Base-by-base conservation (phyloP, 2,113 vertebrate genomes). In the Lophius piscatorius region DNA sequence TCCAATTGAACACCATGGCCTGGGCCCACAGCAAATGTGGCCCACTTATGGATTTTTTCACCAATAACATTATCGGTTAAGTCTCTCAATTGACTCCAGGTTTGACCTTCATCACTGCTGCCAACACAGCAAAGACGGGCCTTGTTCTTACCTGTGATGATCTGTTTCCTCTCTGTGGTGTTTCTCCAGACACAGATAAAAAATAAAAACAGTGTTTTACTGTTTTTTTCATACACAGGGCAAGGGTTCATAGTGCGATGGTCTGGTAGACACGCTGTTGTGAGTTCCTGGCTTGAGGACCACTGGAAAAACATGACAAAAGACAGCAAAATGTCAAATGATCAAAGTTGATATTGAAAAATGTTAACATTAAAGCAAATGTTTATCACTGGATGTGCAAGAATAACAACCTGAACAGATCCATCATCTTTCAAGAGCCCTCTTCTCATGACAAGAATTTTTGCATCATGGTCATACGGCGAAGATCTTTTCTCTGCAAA, bases 1-100 rank as follows among this genome's bases (percentile, higher is more conserved):
- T 65, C 62, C 54, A 94, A 73, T 78, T 96, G 95, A 1, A 96
- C 51, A 0, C 97, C 97, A 0, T 98, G 97, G 4, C 97, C 97
- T 0, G 96, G 96, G 1, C 97, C 96, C 29, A 98, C 94, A 0
- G 93, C 95, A 2, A 99, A 95, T 0, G 96, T 98, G 63, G 96
- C 95, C 94, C 94, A 98, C 0, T 56, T 87, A 5, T 62, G 40
- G 41, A 93, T 87, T 54, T 90, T 90, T 0, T 61, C 76, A 0
- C 96, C 95, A 0, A 98, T 92, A 21, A 93, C 93, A 21, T 89
- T 81, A 34, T 93, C 86, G 0, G 96, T 98, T 67, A 98, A 83
- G 86, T 98, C 96, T 0, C 38, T 91, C 0, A 73, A 70, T 0
- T 64, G 28, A 38, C 92, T 93, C 97, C 97, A 99, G 31, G 77